Evolutionary conservation across 2,797 vertebrate genomes (phyloP), one percentile per base, ranked within the genome.

Genomic region (Poeciliopsis turneri): DNA sequence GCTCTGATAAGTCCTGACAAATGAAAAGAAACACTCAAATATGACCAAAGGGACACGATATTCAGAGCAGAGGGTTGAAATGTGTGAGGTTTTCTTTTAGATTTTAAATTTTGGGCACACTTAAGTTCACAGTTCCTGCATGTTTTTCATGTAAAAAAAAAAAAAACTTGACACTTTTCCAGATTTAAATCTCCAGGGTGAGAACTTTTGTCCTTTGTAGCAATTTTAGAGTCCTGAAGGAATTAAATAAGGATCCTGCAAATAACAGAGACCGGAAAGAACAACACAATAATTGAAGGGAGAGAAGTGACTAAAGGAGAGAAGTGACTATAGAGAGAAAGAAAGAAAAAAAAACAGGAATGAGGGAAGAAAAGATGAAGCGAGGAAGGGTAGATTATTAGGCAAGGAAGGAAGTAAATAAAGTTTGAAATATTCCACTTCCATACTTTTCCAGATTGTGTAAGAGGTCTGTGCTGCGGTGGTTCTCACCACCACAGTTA

Each of bases 1-100:
- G 39, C 79, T 77, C 84, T 85, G 79, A 90, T 89, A 88, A 87
- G 83, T 78, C 74, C 81, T 77, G 89, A 89, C 89, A 85, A 68
- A 30, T 20, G 59, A 82, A 82, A 81, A 79, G 85, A 92, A 88
- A 90, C 79, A 75, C 86, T 90, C 74, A 74, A 82, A 89, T 79
- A 82, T 84, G 82, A 87, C 84, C 84, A 87, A 43, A 78, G 72
- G 80, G 78, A 83, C 75, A 80, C 66, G 76, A 80, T 75, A 80
- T 72, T 80, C 69, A 88, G 81, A 80, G 72, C 6, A 45, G 70
- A 68, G 74, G 59, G 41, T 49, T 57, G 47, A 84, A 76, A 75
- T n/a, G 72, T 81, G 66, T 79, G 80, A 72, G 72, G 25, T 77
- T 79, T 83, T 76, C 45, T 59, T 55, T 6, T 16, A 6, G 66